Evolutionary conservation across 2,797 vertebrate species (phyloP).

Genomic region (Darevskia mixta): DNA sequence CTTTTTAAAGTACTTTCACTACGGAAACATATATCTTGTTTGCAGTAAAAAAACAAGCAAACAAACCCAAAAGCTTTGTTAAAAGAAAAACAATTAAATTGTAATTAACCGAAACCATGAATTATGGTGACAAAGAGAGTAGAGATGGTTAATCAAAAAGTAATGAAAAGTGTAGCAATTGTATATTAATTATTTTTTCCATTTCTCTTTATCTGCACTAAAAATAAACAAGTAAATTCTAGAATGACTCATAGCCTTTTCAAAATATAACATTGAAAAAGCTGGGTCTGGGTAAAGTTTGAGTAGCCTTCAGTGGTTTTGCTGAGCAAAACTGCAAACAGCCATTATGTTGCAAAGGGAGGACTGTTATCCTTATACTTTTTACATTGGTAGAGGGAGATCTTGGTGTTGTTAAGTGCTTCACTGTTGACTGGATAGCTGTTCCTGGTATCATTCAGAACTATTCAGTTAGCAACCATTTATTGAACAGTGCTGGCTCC

Average conservation of each 20-base stretch:
- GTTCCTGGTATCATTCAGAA: neutral
- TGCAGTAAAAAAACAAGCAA: neutral
- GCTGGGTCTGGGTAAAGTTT: neutral
- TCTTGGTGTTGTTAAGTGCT: neutral
- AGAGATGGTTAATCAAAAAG: slow-evolving; percentile 16
- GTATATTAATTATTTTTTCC: neutral
- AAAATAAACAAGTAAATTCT: slow-evolving; percentile 53
- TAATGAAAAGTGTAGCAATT: slow-evolving; percentile 9
- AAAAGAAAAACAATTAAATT: slow-evolving; percentile 17
- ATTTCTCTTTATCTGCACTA: neutral
- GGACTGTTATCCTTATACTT: neutral
- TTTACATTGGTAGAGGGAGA: neutral
- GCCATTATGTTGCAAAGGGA: neutral
- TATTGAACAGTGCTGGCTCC: neutral
- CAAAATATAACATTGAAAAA: neutral
- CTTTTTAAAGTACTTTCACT: slow-evolving; percentile 6
- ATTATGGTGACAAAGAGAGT: slow-evolving; percentile 8
- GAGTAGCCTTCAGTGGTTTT: neutral
- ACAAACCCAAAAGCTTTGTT: neutral
- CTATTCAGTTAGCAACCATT: neutral
- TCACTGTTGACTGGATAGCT: neutral
- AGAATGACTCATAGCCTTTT: slow-evolving; percentile 30
- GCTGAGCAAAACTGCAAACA: neutral
- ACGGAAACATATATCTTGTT: neutral
- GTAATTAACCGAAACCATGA: slow-evolving; percentile 17